phyloP scores from a whole-genome alignment of 2,797 vertebrate genomes.

The Gorsachius magnificus region DNA sequence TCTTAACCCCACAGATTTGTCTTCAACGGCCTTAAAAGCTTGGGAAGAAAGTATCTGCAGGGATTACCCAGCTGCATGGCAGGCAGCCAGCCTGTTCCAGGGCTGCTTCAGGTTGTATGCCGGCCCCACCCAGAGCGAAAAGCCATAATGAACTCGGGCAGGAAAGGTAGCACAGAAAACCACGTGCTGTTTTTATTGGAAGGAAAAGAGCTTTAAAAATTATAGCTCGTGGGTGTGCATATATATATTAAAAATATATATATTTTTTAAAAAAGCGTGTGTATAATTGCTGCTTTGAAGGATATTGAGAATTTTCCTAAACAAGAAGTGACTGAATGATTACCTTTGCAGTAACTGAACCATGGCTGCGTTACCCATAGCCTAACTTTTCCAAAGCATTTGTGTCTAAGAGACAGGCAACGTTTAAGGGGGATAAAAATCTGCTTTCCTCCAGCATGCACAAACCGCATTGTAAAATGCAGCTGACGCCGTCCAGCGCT shows the following conservation, averaged over 20 bases:
- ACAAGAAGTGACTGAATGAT: neutral
- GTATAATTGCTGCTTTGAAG: neutral
- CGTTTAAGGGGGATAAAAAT: neutral
- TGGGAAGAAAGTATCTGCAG: constrained; percentile 25
- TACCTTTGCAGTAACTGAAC: neutral
- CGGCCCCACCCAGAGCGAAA: constrained; percentile 21
- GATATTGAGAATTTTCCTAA: neutral
- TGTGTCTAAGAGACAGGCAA: neutral
- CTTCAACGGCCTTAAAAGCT: constrained; percentile 23
- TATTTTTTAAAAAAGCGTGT: neutral
- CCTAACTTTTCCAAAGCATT: neutral
- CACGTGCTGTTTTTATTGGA: constrained; percentile 32
- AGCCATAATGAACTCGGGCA: neutral
- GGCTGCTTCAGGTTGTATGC: constrained; percentile 3
- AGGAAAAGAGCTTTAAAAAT: constrained; percentile 43
- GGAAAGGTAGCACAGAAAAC: neutral
- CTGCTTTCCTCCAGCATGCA: neutral
- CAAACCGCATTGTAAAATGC: fast-evolving
- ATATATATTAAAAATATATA: too few species aligned
- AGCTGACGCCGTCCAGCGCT: neutral
- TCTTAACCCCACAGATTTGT: constrained; percentile 44
- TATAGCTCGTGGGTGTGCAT: neutral
- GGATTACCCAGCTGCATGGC: constrained; percentile 69
- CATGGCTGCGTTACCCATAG: fast-evolving
- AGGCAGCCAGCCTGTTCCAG: constrained; percentile 26